Evolutionary conservation across 2,113 vertebrate species (phyloP).

Genomic region (Phylloscopus trochilus): DNA sequence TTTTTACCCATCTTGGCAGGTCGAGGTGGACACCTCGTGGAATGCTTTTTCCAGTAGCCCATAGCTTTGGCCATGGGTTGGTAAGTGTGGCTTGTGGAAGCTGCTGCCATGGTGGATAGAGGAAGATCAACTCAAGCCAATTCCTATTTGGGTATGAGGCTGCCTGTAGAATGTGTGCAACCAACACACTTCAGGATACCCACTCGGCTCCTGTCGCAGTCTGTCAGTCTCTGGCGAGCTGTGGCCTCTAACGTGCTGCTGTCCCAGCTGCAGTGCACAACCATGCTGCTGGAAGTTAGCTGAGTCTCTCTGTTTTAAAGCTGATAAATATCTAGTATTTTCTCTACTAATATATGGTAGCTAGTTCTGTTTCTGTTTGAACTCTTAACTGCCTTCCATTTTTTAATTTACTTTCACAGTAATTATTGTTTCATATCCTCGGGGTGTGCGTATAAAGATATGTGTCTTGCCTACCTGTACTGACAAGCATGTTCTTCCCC

Average conservation of each 20-base stretch:
- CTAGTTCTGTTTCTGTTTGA: slow-evolving; percentile 31
- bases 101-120: neutral
- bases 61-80: neutral
- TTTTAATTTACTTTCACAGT: slow-evolving; percentile 43
- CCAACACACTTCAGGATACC: neutral
- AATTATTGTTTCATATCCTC: slow-evolving; percentile 53
- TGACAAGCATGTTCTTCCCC: neutral
- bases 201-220: neutral
- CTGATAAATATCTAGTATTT: neutral
- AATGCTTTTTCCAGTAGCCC: neutral
- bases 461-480: neutral
- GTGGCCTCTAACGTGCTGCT: neutral
- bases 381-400: slow-evolving; percentile 7
- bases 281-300: neutral
- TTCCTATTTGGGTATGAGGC: neutral
- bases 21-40: neutral
- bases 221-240: neutral
- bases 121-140: neutral
- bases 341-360: neutral
- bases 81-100: neutral
- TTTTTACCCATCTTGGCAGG: neutral
- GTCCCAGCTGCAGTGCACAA: neutral
- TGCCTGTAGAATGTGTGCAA: neutral
- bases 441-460: neutral
- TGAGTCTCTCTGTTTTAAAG: neutral